phyloP scores from a whole-genome alignment of 1,140 invertebrate genomes.

The Sipha flava region DNA sequence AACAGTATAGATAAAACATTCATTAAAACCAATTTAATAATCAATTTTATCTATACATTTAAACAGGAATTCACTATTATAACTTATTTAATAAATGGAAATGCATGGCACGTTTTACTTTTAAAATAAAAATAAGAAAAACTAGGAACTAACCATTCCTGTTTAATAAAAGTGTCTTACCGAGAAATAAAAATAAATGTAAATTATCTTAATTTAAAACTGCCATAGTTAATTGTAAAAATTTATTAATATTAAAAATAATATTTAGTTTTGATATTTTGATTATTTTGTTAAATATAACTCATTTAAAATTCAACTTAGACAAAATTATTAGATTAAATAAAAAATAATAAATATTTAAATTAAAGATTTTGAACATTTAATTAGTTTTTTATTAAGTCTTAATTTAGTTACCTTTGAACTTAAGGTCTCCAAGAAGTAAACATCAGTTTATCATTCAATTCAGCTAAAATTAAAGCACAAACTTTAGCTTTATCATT shows the following conservation, averaged over 20 bases:
- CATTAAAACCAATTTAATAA: background rate
- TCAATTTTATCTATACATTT: background rate
- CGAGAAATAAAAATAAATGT: background rate
- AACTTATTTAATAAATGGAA: background rate
- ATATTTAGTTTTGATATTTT: background rate
- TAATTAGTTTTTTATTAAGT: background rate
- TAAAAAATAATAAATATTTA: background rate
- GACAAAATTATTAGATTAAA: background rate
- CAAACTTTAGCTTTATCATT: slow-evolving; percentile 46
- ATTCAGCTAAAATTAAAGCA: slow-evolving; percentile 58
- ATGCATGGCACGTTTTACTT: slow-evolving; percentile 14
- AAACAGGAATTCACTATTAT: background rate
- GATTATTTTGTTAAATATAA: background rate
- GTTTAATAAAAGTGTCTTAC: background rate
- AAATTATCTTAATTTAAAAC: background rate
- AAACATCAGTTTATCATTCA: slow-evolving; percentile 60
- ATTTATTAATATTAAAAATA: background rate
- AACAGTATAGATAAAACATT: background rate
- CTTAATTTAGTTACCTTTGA: background rate
- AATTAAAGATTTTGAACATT: too few species aligned
- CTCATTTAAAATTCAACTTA: background rate
- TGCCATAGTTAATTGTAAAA: background rate
- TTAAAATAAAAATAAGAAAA: background rate
- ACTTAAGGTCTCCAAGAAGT: slow-evolving; percentile 55
- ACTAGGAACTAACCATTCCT: background rate